Conservation (phyloP, 2,113 vertebrate species). For the Plestiodon gilberti region DNA sequence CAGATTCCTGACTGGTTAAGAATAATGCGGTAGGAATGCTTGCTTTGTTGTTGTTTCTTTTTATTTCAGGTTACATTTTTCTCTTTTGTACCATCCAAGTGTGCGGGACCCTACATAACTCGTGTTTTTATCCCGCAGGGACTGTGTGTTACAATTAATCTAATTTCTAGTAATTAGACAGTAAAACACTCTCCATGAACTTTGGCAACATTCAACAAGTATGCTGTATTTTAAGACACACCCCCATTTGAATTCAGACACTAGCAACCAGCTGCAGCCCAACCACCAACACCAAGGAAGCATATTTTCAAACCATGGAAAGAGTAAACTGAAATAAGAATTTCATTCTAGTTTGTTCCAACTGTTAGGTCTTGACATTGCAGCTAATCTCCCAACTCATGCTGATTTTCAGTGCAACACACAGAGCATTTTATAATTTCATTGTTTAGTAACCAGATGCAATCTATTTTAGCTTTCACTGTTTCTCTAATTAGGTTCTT, state of each 20-base stretch:
- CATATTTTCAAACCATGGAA: constrained; percentile 62
- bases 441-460: constrained; percentile 47
- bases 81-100: constrained; percentile 19
- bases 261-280: constrained; percentile 52
- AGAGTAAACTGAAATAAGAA: constrained; percentile 56
- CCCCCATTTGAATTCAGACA: constrained; percentile 43
- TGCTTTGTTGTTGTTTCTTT: background rate
- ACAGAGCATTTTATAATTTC: constrained; percentile 70
- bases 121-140: background rate
- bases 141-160: constrained; percentile 69
- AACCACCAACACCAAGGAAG: constrained; percentile 61
- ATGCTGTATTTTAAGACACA: constrained; percentile 41
- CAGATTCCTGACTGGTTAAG: background rate
- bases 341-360: constrained; percentile 57
- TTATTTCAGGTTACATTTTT: constrained; percentile 13
- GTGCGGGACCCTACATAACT: constrained; percentile 2
- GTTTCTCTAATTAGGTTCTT: constrained; percentile 21
- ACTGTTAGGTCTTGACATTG: constrained; percentile 53
- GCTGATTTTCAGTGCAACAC: constrained; percentile 59
- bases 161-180: constrained; percentile 67
- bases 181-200: constrained; percentile 42
- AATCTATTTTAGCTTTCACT: constrained; percentile 65
- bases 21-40: background rate
- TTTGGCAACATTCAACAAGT: constrained; percentile 31
- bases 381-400: constrained; percentile 63